phyloP scores from a whole-genome alignment of 2,888 invertebrate species.

The Monoplex corrugatus region DNA sequence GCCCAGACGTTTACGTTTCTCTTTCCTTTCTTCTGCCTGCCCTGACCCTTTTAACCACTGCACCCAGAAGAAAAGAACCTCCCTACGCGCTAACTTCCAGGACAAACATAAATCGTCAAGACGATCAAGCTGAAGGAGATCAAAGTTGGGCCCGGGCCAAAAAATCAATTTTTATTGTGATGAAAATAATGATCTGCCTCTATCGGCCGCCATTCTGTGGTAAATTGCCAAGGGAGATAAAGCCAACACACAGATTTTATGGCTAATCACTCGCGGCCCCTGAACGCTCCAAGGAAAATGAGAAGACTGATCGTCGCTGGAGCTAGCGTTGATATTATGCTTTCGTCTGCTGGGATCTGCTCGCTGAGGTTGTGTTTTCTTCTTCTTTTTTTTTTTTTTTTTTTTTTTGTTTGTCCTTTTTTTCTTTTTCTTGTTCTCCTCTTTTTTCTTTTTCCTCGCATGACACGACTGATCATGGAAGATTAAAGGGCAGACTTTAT shows the following conservation, averaged over 20 bases:
- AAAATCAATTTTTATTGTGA: constrained; percentile 38
- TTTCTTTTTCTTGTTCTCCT: neutral
- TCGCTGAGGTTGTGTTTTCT: too few species aligned
- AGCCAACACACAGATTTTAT: constrained; percentile 21
- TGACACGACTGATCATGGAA: too few species aligned
- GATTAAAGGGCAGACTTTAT: too few species aligned
- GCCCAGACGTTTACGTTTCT: too few species aligned
- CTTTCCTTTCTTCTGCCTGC: neutral
- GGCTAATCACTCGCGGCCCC: constrained; percentile 20
- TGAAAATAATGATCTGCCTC: constrained; percentile 34
- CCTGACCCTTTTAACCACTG: neutral
- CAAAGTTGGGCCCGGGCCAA: constrained; percentile 14
- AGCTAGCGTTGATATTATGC: neutral
- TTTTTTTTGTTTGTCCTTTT: neutral
- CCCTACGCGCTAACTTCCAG: neutral
- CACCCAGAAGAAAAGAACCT: too few species aligned
- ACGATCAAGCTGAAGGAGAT: constrained; percentile 26
- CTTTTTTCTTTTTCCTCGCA: neutral
- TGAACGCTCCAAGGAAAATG: neutral
- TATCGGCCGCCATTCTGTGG: neutral
- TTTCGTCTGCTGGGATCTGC: neutral
- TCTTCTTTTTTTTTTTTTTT: neutral
- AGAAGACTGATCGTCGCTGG: neutral
- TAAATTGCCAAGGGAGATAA: constrained; percentile 21
- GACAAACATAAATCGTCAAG: constrained; percentile 10